Evolutionary conservation across 2,113 vertebrate genomes (phyloP).

Genomic region (Morone saxatilis): DNA sequence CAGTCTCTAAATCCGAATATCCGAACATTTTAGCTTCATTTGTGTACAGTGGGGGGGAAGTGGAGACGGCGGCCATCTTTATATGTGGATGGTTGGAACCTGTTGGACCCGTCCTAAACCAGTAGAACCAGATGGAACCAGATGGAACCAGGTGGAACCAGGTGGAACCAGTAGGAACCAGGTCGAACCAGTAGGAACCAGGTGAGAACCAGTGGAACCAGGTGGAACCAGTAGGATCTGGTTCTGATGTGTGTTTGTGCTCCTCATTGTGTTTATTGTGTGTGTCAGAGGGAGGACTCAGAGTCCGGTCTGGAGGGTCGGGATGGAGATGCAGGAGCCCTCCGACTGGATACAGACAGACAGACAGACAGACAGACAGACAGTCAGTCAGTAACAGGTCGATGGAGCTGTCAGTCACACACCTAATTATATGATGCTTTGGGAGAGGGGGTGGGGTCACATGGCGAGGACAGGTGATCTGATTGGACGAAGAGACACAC

Average conservation of each 20-base stretch:
- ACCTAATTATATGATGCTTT: slow-evolving; percentile 25
- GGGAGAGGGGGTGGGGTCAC: slow-evolving; percentile 23
- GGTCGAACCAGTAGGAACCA: not conserved
- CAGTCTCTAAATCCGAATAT: no score
- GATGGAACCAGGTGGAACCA: not conserved
- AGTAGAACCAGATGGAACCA: not conserved
- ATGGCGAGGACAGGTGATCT: not conserved
- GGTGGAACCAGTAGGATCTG: not conserved
- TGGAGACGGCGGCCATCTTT: no score
- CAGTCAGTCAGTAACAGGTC: slow-evolving; percentile 49
- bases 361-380: slow-evolving; percentile 7
- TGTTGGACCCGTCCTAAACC: no score
- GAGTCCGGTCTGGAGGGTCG: slow-evolving; percentile 40
- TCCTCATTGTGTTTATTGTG: not conserved
- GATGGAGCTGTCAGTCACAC: slow-evolving; percentile 36
- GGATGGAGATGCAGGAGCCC: slow-evolving; percentile 56
- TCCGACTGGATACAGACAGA: slow-evolving; percentile 45
- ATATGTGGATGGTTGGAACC: no score
- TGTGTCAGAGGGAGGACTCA: slow-evolving; percentile 47
- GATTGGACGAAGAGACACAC: slow-evolving; percentile 39
- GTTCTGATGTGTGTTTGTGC: not conserved
- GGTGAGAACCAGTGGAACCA: not conserved
- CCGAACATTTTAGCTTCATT: no score
- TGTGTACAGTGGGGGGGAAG: no score
- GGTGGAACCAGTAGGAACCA: not conserved